Conservation (phyloP, 37 sponge, comb jelly and placozoan species). For the Amphimedon queenslandica region DNA sequence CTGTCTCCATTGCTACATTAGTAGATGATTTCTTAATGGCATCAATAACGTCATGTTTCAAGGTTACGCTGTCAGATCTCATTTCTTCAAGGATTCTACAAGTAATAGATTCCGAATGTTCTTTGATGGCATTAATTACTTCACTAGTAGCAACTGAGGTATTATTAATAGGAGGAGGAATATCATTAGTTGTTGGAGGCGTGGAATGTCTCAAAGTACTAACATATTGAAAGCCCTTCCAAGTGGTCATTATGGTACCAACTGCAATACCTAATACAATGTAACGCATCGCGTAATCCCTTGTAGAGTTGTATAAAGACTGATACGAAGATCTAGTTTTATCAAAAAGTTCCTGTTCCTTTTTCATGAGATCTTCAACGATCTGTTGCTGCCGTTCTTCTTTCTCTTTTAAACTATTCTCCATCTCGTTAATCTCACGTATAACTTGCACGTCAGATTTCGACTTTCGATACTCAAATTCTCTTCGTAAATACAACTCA, state of each 20-base stretch:
- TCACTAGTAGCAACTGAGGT: too few species aligned
- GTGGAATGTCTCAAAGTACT: too few species aligned
- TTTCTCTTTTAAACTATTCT: neutral
- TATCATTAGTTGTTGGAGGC: too few species aligned
- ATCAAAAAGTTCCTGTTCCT: neutral
- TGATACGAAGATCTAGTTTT: neutral
- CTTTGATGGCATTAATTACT: too few species aligned
- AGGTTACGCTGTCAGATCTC: too few species aligned
- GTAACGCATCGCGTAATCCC: neutral
- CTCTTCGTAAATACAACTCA: neutral
- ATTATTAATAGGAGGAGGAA: too few species aligned
- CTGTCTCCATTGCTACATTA: too few species aligned
- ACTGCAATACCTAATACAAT: neutral
- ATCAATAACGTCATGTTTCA: too few species aligned
- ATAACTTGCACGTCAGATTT: neutral
- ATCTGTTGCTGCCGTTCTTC: neutral
- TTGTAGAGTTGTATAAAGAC: neutral
- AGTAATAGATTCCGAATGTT: too few species aligned
- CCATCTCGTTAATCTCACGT: neutral
- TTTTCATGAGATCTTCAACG: neutral
- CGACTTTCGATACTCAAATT: neutral
- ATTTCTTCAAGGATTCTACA: too few species aligned
- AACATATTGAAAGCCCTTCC: neutral
- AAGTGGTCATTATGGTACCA: neutral
- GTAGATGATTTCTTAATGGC: too few species aligned